phyloP scores from a whole-genome alignment of 2,888 invertebrate genomes.

The Acleris literana region DNA sequence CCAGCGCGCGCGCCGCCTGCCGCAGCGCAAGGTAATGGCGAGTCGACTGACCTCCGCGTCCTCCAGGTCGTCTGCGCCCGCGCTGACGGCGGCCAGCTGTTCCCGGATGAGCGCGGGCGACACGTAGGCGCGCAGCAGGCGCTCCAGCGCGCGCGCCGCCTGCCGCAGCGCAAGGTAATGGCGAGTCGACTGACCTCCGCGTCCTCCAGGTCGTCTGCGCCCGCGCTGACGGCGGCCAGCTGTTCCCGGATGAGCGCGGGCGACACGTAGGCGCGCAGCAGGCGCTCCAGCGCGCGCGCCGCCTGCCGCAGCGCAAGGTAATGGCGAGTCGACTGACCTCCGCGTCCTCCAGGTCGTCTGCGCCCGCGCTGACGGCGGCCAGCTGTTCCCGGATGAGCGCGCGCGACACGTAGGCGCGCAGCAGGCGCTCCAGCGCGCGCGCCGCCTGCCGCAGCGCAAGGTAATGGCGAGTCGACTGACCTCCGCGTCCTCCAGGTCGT shows the following conservation, averaged over 20 bases:
- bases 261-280: constrained; percentile 81
- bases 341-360: too few species aligned
- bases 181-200: too few species aligned
- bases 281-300: constrained; percentile 87
- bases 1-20: constrained; percentile 85
- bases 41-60: not conserved
- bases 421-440: constrained; percentile 36
- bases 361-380: too few species aligned
- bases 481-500: too few species aligned
- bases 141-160: constrained; percentile 90
- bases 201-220: too few species aligned
- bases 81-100: constrained; percentile 39
- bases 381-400: constrained; percentile 58
- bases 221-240: constrained; percentile 6
- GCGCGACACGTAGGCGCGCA: constrained; percentile 89
- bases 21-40: constrained; percentile 78
- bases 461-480: too few species aligned
- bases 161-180: constrained; percentile 41
- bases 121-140: constrained; percentile 81
- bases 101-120: constrained; percentile 44
- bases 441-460: not conserved
- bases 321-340: too few species aligned
- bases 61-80: not conserved
- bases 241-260: constrained; percentile 54
- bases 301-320: constrained; percentile 46